These are phyloP conservation scores for Cottoperca gobio DNA, from an alignment of 2,797 vertebrate species.

Conservation along the genomic window DNA sequence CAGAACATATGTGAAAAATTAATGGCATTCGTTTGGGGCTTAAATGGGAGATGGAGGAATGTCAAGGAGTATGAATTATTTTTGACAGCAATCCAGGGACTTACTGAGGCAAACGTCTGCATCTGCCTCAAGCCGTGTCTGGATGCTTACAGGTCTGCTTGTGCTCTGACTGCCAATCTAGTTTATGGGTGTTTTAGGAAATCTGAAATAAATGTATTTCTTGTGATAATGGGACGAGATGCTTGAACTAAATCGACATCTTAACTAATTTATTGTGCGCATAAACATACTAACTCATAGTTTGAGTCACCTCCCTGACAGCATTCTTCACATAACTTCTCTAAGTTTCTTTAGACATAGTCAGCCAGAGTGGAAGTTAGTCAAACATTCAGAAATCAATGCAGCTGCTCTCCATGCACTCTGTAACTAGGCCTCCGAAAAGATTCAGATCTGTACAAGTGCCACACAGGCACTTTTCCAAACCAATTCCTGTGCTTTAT, in stretches of 20 bases:
- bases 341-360: constrained; percentile 15
- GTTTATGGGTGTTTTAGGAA: neutral
- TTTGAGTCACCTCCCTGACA: neutral
- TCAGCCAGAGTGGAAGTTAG: constrained; percentile 43
- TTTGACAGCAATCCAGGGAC: constrained; percentile 22
- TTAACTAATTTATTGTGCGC: neutral
- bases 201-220: neutral
- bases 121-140: neutral
- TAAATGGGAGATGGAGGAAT: constrained; percentile 22
- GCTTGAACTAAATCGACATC: constrained; percentile 4
- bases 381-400: constrained; percentile 63
- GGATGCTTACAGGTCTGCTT: neutral
- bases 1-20: constrained; percentile 12
- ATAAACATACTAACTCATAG: neutral
- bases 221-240: neutral
- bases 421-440: constrained; percentile 58
- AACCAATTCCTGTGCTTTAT: constrained; percentile 64
- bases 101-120: neutral
- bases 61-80: constrained; percentile 25
- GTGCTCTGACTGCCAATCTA: neutral
- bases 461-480: constrained; percentile 65
- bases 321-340: neutral
- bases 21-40: constrained; percentile 1
- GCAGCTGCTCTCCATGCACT: constrained; percentile 8
- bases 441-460: constrained; percentile 65